These are phyloP conservation scores for Meleagris gallopavo DNA, from an alignment of 2,113 vertebrate species.

Conservation along the genomic window DNA sequence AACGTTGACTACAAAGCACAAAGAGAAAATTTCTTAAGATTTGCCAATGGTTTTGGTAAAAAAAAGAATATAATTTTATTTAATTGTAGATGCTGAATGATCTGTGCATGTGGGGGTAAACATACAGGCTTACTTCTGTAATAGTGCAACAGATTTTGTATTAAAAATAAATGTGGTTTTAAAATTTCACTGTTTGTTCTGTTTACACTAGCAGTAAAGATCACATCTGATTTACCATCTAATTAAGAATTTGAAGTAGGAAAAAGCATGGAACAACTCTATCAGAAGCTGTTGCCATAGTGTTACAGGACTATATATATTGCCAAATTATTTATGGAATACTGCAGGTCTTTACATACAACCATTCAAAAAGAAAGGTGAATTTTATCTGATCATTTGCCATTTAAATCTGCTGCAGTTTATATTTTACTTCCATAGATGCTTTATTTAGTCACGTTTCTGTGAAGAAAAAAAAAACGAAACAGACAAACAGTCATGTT, in stretches of 20 bases:
- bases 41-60: conserved; percentile 47
- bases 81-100: conserved; percentile 78
- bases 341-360: not conserved
- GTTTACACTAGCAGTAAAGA: conserved; percentile 36
- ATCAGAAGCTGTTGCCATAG: not conserved
- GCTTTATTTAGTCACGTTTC: not conserved
- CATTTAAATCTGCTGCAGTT: not conserved
- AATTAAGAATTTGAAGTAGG: not conserved
- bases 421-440: not conserved
- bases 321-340: not conserved
- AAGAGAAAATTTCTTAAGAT: conserved; percentile 51
- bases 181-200: conserved; percentile 79
- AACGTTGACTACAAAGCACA: conserved; percentile 69
- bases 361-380: not conserved
- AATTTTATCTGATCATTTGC: not conserved
- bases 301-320: not conserved
- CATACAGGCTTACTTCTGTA: conserved; percentile 81
- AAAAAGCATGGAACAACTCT: not conserved
- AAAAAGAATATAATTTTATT: conserved; percentile 43
- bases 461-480: not conserved
- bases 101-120: conserved; percentile 84
- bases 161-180: conserved; percentile 95
- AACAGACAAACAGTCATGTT: not conserved
- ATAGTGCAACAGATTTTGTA: conserved; percentile 88
- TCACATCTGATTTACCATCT: not conserved